Evolutionary conservation across 2,888 invertebrate species (phyloP), one percentile per base, ranked within the genome.

Genomic region (Neoascia interrupta): DNA sequence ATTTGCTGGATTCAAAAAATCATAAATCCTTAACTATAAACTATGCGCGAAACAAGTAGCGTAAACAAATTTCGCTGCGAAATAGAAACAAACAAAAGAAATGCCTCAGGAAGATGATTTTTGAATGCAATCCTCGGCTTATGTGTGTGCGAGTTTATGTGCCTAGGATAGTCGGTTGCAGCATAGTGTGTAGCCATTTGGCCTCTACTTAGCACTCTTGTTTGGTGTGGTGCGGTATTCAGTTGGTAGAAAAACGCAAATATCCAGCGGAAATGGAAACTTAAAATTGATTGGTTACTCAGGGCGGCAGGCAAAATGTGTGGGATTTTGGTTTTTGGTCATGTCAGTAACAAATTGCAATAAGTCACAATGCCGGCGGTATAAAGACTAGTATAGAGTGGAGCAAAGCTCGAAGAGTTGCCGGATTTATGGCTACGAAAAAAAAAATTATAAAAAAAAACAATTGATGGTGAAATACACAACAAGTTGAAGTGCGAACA

Each of bases 1-100:
- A 26, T 36, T 8, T 19, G n/a, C 13, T 45, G n/a, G n/a, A 56
- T 47, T 66, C 36, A 45, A 56, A 66, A 66, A 47, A 47, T 36
- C 64, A 64, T 64, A 64, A 64, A 64, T 64, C 43, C 53, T 45
- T 19, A 28, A 36, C 54, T 66, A 56, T 66, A 47, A 47, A 47
- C 66, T 56, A 66, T 54, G 18, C n/a, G 26, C 10, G n/a, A 15
- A n/a, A 21, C 18, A 43, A 19, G 43, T 21, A 21, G 16, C 0
- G 16, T 11, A 31, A 45, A 23, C 10, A 31, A 60, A 39, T 13
- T 31, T 41, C 10, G 11, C 60, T 1, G 23, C 8, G 16, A 60
- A 60, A 60, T 45, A 36, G 45, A 45, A 45, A 45, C 45, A 58
- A 58, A 31, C 58, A 21, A 45, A 18, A 10, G 34, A 10, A 5